Percentiles rank a stretch among this genome's conserved stretches.
Evolutionary conservation across 2,113 vertebrate species (phyloP).

Genomic region (Tenrec ecaudatus): DNA sequence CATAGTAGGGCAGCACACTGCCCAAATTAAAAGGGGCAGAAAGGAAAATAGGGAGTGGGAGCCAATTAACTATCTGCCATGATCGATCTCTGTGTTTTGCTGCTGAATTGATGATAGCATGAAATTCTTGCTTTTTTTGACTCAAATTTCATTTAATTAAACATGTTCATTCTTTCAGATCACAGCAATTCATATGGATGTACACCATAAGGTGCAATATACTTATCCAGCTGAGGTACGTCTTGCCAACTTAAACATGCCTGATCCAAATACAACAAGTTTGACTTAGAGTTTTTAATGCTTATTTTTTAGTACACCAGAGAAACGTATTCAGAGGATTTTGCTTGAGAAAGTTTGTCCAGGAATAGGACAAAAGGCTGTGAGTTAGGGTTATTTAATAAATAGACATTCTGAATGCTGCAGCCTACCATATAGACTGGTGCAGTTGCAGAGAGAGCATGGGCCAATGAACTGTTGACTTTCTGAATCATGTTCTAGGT

Average conservation of each 20-base stretch:
- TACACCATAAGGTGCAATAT: neutral
- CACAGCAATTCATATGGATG: neutral
- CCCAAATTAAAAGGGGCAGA: constrained; percentile 56
- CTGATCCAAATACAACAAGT: constrained; percentile 10
- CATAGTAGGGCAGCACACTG: constrained; percentile 43
- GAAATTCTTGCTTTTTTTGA: constrained; percentile 64
- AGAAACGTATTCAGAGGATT: too few species aligned
- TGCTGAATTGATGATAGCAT: constrained; percentile 52
- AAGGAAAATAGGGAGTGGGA: constrained; percentile 48
- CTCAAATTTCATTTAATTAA: constrained; percentile 43
- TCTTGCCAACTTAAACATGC: constrained; percentile 28
- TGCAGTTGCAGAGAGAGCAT: neutral
- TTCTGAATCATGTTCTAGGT: neutral
- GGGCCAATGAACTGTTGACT: neutral
- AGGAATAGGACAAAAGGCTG: neutral
- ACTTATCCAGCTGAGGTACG: neutral
- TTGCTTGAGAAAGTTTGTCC: too few species aligned
- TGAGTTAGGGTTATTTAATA: neutral
- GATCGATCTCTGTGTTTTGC: constrained; percentile 54
- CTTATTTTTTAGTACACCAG: neutral
- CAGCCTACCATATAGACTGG: neutral
- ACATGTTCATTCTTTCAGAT: constrained; percentile 19
- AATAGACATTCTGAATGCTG: neutral
- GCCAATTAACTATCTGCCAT: constrained; percentile 56
- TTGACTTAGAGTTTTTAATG: neutral